These are phyloP conservation scores for Aelia acuminata DNA, from an alignment of 2,888 invertebrate genomes.

Conservation along the genomic window DNA sequence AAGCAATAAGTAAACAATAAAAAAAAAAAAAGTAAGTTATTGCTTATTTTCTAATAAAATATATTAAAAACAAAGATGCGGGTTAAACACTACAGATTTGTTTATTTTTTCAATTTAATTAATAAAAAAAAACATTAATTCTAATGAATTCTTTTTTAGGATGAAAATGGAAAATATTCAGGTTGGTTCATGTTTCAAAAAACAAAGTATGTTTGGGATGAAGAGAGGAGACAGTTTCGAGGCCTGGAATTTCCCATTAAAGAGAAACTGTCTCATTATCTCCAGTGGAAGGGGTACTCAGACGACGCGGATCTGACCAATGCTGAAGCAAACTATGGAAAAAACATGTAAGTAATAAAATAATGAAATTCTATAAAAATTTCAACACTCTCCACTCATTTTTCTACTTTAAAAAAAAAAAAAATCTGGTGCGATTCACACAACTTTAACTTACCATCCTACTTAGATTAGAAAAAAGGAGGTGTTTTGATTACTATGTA, in stretches of 20 bases:
- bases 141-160: not conserved
- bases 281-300: constrained; percentile 88
- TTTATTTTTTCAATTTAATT: not conserved
- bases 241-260: constrained; percentile 89
- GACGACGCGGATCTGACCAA: constrained; percentile 84
- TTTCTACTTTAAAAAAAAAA: too few species aligned
- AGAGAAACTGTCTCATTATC: constrained; percentile 79
- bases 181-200: constrained; percentile 97
- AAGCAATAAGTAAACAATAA: too few species aligned
- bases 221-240: constrained; percentile 83
- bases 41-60: too few species aligned
- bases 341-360: constrained; percentile 89
- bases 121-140: not conserved
- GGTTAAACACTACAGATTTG: too few species aligned
- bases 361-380: too few species aligned
- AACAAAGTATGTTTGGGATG: constrained; percentile 93
- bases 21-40: too few species aligned
- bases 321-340: constrained; percentile 88
- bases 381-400: too few species aligned
- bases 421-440: too few species aligned
- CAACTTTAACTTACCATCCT: too few species aligned
- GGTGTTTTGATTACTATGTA: too few species aligned
- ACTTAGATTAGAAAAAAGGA: too few species aligned
- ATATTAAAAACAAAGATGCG: too few species aligned
- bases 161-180: constrained; percentile 26